Conservation (phyloP, 2,113 vertebrate genomes). For the Thamnaconus septentrionalis region DNA sequence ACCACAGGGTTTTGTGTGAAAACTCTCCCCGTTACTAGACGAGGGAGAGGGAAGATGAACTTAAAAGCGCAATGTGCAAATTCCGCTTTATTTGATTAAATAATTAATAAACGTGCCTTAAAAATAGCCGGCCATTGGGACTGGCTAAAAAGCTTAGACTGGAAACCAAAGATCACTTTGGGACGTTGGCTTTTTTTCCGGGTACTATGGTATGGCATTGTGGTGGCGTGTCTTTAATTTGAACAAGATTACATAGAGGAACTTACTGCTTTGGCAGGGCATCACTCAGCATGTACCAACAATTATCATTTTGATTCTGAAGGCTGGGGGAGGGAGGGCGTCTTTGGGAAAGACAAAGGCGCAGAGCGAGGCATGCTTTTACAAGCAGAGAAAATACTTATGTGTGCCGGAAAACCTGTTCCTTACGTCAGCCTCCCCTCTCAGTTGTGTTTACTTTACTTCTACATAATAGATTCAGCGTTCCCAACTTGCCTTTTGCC, state of each 20-base stretch:
- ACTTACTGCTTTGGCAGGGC: constrained; percentile 73
- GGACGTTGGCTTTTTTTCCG: not conserved
- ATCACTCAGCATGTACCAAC: constrained; percentile 77
- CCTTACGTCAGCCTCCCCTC: constrained; percentile 20
- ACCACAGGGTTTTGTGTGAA: constrained; percentile 15
- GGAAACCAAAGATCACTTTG: not conserved
- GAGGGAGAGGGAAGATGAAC: constrained; percentile 32
- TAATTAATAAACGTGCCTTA: not conserved
- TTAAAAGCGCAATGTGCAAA: constrained; percentile 29
- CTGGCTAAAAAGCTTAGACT: not conserved
- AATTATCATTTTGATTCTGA: constrained; percentile 71
- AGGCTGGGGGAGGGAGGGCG: constrained; percentile 42
- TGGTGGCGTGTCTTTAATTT: constrained; percentile 16
- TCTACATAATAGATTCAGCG: not conserved
- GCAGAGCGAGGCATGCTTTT: constrained; percentile 76
- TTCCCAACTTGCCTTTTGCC: too few relatives aligned
- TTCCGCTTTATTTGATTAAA: constrained; percentile 24
- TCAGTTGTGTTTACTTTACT: not conserved
- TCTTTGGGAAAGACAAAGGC: constrained; percentile 78
- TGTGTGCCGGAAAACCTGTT: constrained; percentile 57
- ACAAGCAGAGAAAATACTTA: constrained; percentile 73
- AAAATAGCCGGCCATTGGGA: not conserved
- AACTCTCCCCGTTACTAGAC: constrained; percentile 18
- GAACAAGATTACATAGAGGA: constrained; percentile 10
- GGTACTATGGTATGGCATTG: not conserved